Percentiles rank a stretch among this genome's conserved stretches.
phyloP scores from a whole-genome alignment of 2,797 vertebrate genomes.

The Neosalanx taihuensis region DNA sequence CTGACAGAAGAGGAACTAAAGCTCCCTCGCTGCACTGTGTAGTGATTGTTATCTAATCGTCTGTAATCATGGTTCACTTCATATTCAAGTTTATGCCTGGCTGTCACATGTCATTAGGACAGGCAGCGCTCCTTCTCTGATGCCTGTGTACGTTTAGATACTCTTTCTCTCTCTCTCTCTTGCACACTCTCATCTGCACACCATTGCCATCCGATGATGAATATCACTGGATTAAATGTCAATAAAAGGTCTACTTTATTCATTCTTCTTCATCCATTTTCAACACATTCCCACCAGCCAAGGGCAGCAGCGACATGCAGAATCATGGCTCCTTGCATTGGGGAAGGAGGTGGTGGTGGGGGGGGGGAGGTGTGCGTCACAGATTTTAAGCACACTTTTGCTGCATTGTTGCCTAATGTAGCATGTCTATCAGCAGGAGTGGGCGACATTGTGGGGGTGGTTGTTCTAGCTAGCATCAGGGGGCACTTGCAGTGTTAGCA shows the following conservation, averaged over 20 bases:
- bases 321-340: constrained; percentile 16
- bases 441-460: constrained; percentile 68
- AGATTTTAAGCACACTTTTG: constrained; percentile 45
- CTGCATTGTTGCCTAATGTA: constrained; percentile 51
- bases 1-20: constrained; percentile 46
- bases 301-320: constrained; percentile 7
- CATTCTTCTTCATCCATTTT: neutral
- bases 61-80: constrained; percentile 70
- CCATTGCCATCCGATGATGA: constrained; percentile 16
- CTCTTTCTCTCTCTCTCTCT: constrained; percentile 21
- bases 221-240: constrained; percentile 12
- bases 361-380: constrained; percentile 33
- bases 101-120: constrained; percentile 68
- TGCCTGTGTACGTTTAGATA: constrained; percentile 26
- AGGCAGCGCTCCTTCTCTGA: constrained; percentile 54
- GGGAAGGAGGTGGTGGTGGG: constrained; percentile 16
- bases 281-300: constrained; percentile 1
- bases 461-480: constrained; percentile 67
- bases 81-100: constrained; percentile 66
- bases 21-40: constrained; percentile 52
- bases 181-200: constrained; percentile 4
- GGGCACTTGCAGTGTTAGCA: constrained; percentile 70
- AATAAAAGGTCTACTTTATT: neutral
- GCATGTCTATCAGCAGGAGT: constrained; percentile 58
- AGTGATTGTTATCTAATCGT: constrained; percentile 68